phyloP scores from a whole-genome alignment of 2,113 vertebrate genomes.

The Garra rufa region DNA sequence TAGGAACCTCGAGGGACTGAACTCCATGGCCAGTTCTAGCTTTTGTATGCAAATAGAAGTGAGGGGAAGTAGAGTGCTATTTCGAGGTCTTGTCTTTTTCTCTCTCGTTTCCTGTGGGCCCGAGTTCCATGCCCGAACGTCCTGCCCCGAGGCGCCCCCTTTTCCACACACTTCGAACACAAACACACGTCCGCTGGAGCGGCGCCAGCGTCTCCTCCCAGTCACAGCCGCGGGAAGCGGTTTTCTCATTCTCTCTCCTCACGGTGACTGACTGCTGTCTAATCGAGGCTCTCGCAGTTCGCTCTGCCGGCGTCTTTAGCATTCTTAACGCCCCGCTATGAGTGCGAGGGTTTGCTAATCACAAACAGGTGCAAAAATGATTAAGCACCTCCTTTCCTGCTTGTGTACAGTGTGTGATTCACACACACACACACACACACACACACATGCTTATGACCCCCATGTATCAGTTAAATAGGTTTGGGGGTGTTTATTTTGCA shows the following conservation, averaged over 20 bases:
- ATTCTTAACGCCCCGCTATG: slow-evolving; percentile 53
- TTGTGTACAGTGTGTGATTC: slow-evolving; percentile 21
- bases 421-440: not conserved
- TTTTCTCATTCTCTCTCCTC: slow-evolving; percentile 36
- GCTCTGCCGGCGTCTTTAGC: slow-evolving; percentile 37
- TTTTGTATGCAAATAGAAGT: slow-evolving; percentile 56
- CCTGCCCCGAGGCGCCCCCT: slow-evolving; percentile 43
- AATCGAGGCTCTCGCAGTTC: slow-evolving; percentile 33
- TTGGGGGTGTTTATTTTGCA: not conserved
- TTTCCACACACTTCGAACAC: slow-evolving; percentile 5
- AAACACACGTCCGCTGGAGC: slow-evolving; percentile 37
- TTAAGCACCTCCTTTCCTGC: slow-evolving; percentile 31
- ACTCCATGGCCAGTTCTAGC: slow-evolving; percentile 47
- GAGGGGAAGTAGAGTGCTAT: slow-evolving; percentile 52
- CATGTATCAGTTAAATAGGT: slow-evolving; percentile 11
- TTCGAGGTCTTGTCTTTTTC: slow-evolving; percentile 42
- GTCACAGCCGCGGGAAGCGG: not conserved
- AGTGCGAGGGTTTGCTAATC: slow-evolving; percentile 52
- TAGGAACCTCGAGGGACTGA: slow-evolving; percentile 51
- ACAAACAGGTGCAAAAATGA: slow-evolving; percentile 56
- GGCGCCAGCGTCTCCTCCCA: slow-evolving; percentile 1
- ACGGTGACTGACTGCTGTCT: slow-evolving; percentile 46
- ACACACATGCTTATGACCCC: not conserved
- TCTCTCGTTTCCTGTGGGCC: slow-evolving; percentile 30
- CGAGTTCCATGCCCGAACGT: slow-evolving; percentile 27